These are phyloP conservation scores for Reticulitermes speratus DNA, from an alignment of 1,140 invertebrate species.

Conservation along the genomic window DNA sequence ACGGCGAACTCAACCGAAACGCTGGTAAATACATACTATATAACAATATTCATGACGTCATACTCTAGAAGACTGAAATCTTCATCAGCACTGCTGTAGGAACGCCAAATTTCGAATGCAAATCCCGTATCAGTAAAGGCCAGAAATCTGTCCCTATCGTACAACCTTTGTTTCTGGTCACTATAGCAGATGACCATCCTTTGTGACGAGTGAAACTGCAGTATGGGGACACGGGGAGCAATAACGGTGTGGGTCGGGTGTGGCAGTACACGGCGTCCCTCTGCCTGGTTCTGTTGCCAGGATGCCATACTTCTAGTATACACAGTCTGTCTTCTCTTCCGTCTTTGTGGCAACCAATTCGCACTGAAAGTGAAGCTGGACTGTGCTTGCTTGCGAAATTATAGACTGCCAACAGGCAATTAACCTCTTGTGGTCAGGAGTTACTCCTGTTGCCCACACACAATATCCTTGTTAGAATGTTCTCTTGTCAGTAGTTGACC, in stretches of 20 bases:
- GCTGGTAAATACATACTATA: too few species aligned
- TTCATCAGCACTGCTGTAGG: too few species aligned
- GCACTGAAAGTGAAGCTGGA: background rate
- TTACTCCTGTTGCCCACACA: background rate
- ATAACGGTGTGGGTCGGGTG: background rate
- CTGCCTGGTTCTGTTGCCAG: background rate
- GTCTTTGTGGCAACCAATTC: background rate
- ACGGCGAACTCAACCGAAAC: too few species aligned
- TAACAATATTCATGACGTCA: too few species aligned
- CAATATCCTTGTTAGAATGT: too few species aligned
- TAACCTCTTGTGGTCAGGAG: background rate
- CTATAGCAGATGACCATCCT: background rate
- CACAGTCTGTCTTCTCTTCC: background rate
- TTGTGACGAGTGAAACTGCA: background rate
- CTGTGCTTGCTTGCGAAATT: background rate
- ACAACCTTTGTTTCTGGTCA: background rate
- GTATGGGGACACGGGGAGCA: background rate
- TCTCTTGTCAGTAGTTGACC: too few species aligned
- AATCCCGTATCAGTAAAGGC: too few species aligned
- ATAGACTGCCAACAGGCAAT: constrained; percentile 15
- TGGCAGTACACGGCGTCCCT: background rate
- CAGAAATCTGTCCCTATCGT: too few species aligned
- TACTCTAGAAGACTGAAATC: too few species aligned
- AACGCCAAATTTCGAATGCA: too few species aligned
- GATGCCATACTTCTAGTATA: background rate